These are phyloP conservation scores for Entomobrya multifasciata DNA, from an alignment of 2,888 invertebrate genomes.

Conservation along the genomic window DNA sequence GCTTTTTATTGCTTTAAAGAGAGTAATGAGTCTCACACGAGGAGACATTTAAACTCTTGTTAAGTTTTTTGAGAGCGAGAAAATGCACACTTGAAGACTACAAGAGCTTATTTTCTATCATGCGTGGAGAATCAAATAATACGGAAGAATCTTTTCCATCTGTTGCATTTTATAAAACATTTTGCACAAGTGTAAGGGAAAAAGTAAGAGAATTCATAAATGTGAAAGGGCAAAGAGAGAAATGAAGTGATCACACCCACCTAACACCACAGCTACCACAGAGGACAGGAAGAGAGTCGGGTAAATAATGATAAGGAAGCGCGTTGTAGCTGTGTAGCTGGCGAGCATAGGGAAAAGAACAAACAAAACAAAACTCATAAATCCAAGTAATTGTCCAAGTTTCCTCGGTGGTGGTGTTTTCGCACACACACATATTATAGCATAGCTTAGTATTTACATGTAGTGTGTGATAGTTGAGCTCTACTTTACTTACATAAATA, in stretches of 20 bases:
- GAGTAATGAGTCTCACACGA: too few species aligned
- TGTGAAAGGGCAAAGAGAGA: not conserved
- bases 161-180: slow-evolving; percentile 52
- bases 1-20: too few species aligned
- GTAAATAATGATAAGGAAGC: slow-evolving; percentile 5
- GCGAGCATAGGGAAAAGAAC: not conserved
- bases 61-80: too few species aligned
- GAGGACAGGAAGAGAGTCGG: not conserved
- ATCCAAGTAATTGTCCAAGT: slow-evolving; percentile 65
- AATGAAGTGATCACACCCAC: slow-evolving; percentile 13
- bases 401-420: too few species aligned
- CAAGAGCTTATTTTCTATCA: too few species aligned
- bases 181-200: not conserved
- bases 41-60: too few species aligned
- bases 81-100: too few species aligned
- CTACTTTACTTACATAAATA: not conserved
- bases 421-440: not conserved
- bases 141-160: slow-evolving; percentile 35
- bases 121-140: too few species aligned
- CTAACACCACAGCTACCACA: not conserved
- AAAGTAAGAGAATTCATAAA: not conserved
- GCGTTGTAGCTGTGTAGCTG: not conserved
- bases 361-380: slow-evolving; percentile 69
- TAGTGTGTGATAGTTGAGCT: not conserved
- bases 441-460: not conserved